Base-by-base conservation (phyloP, 2,888 invertebrate genomes). In the Eilema caniola region DNA sequence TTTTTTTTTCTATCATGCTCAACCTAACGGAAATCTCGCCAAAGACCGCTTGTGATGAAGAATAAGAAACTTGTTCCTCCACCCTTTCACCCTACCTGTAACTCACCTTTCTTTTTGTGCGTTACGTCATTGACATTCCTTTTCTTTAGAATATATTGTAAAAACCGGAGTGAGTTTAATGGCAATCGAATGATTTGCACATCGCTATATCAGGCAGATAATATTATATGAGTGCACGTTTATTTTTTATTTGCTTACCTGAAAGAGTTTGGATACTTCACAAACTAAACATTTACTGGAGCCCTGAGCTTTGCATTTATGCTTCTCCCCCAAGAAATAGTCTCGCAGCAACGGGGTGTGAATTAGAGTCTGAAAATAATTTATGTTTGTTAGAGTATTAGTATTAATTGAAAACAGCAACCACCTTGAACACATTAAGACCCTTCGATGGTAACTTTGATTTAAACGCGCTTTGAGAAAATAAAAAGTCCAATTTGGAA, bases 331-430 rank as follows among this genome's bases (percentile, higher is more conserved):
- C 81, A 99, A 96, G 91, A 99, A 99, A 93, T 98, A 99, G 90
- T 99, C 99, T 76, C 99, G 96, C 69, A 99, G 95, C 57, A 99
- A 94, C 1, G 99, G 99, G 5, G 99, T 99, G 91, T 99, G 99
- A 81, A 99, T 98, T 81, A 99, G 92, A 0, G 99, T 98, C 96
- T 97, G 95, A 53, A 91, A 92, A 71, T 37, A 53, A 41, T 2
- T 60, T 7, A 31, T 59, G 7, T 53, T 28, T 53, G 47, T 53
- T 64, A 28, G 47, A 53, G 3, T 24, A 24, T 57, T 24, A 24
- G 23, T n/a, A n/a, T n/a, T n/a, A n/a, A n/a, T n/a, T n/a, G n/a
- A n/a, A n/a, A n/a, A n/a, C n/a, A n/a, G n/a, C n/a, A n/a, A n/a
- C n/a, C n/a, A n/a, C n/a, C n/a, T n/a, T n/a, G n/a, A n/a, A n/a